phyloP scores from a whole-genome alignment of 2,888 invertebrate species.

The Sesia apiformis region DNA sequence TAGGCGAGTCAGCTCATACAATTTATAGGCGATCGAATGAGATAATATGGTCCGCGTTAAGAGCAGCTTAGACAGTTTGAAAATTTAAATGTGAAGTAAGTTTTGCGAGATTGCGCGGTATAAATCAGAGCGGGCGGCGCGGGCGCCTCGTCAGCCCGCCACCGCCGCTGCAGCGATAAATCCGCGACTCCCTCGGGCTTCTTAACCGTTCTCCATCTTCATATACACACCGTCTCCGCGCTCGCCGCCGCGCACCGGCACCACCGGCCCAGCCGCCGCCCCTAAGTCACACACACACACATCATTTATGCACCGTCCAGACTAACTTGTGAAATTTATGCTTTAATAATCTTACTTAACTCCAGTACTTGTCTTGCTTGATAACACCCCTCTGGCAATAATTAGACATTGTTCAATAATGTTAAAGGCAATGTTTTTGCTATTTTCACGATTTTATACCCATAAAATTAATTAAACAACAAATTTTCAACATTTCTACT shows the following conservation, averaged over 20 bases:
- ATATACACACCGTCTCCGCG: conserved; percentile 21
- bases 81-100: conserved; percentile 76
- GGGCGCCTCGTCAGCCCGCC: conserved; percentile 15
- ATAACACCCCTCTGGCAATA: too few relatives aligned
- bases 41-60: conserved; percentile 74
- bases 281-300: neutral
- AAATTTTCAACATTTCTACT: conserved; percentile 37
- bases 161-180: conserved; percentile 59
- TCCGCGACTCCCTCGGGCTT: conserved; percentile 66
- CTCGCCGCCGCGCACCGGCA: conserved; percentile 3
- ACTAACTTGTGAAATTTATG: neutral
- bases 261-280: conserved; percentile 5
- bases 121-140: conserved; percentile 61
- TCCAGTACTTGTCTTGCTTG: too few relatives aligned
- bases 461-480: conserved; percentile 22
- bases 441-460: neutral
- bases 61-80: conserved; percentile 74
- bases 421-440: neutral
- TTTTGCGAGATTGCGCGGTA: conserved; percentile 73
- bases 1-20: conserved; percentile 70
- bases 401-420: too few relatives aligned
- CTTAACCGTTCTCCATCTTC: conserved; percentile 60
- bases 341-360: too few relatives aligned
- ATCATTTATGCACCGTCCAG: neutral
- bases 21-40: conserved; percentile 75